Base-by-base conservation (phyloP, 2,888 invertebrate species). In the Furcula furcula region DNA sequence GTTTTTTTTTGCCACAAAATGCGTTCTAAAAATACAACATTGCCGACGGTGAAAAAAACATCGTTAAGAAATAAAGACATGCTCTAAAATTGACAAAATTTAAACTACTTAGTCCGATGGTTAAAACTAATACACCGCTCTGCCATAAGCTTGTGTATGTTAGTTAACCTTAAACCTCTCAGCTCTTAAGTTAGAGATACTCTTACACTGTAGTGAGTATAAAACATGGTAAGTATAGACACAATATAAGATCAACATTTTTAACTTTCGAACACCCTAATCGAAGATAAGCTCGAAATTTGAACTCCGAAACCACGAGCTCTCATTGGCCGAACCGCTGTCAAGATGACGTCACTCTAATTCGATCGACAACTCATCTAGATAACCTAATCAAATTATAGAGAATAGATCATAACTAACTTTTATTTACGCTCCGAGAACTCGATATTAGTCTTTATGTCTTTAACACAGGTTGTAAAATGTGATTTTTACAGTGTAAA, bases 351-450 rank as follows among this genome's bases (percentile, higher is more conserved):
- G 65, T 71, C 70, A 50, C 40, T 53, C 52, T 77, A 77, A 80
- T 72, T 51, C 76, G 75, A 82, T 81, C 76, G 84, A 85, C 84
- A 74, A 77, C 66, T 79, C 76, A 85, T 86, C 81, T 64, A 76
- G 87, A 87, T 88, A 86, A 72, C 54, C 61, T 86, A 86, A 86
- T 86, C 84, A 69, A 78, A 78, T 77, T 78, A 78, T 67, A 47
- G 46, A 55, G 47, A 46, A 44, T 36, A 36, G 37, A 34, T 13
- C 11, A 40, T 25, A n/a, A 59, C 60, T 21, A 44, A 14, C 1
- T 34, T 47, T 3, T 33, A 26, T 45, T 9, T 38, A 6, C 11
- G 36, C 31, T 2, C 12, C 15, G 11, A 1, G 4, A 0, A 4
- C 1, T 12, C 0, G n/a, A 30, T 31, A 35, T 18, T 10, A 0